Evolutionary conservation across 2,888 invertebrate genomes (phyloP).

Genomic region (Parascotia fuliginaria): DNA sequence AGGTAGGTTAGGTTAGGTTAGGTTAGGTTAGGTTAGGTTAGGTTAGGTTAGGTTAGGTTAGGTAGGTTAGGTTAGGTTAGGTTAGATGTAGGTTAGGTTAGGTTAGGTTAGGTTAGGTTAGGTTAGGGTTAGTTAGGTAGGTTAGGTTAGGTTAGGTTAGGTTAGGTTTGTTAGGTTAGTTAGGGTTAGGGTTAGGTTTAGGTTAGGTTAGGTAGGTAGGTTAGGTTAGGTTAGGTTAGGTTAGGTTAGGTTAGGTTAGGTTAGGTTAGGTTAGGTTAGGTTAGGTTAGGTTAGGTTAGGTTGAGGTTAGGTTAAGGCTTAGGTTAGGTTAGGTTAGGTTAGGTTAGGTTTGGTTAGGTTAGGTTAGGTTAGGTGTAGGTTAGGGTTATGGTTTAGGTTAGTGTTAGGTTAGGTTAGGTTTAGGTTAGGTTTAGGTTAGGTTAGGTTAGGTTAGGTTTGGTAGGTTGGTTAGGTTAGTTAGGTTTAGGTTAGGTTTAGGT

Average conservation of each 20-base stretch:
- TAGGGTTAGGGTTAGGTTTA: conserved; percentile 6
- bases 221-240: conserved; percentile 31
- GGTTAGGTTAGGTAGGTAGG: conserved; percentile 31
- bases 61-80: conserved; percentile 2
- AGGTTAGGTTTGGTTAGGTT: conserved; percentile 17
- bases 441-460: conserved; percentile 29
- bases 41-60: conserved; percentile 10
- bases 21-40: conserved; percentile 9
- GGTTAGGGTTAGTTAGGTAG: not conserved
- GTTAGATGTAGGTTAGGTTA: not conserved
- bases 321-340: conserved; percentile 31
- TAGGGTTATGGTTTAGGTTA: conserved; percentile 11
- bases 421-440: conserved; percentile 24
- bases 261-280: conserved; percentile 31
- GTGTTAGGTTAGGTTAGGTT: conserved; percentile 26
- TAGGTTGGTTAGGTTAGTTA: conserved; percentile 34
- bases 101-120: conserved; percentile 3
- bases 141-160: conserved; percentile 1
- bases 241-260: conserved; percentile 30
- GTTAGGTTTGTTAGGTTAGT: conserved; percentile 6
- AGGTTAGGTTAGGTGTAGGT: conserved; percentile 10
- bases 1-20: conserved; percentile 7
- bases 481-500: conserved; percentile 27
- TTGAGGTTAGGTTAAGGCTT: conserved; percentile 28
- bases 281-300: conserved; percentile 32